These are phyloP conservation scores for Aurelia coerulea DNA, from an alignment of 30 jellyfish, hydroid and myxozoan genomes.

Conservation along the genomic window DNA sequence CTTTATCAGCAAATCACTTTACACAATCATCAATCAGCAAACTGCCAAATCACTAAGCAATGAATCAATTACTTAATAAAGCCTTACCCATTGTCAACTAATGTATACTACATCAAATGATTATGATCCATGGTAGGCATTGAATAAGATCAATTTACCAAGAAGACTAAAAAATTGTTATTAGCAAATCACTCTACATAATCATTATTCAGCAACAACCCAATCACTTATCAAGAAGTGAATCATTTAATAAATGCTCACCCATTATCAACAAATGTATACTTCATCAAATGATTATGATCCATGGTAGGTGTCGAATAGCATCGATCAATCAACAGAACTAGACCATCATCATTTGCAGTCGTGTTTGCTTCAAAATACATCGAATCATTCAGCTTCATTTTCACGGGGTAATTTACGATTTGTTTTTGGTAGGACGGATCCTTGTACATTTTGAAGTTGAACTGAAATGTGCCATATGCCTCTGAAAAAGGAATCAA, in stretches of 20 bases:
- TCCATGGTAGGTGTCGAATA: constrained; percentile 47
- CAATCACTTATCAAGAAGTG: no score
- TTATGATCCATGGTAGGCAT: not conserved
- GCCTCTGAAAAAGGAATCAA: constrained; percentile 27
- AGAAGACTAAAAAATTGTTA: constrained; percentile 15
- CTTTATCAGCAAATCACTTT: no score
- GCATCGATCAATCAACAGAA: constrained; percentile 49
- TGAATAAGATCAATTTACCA: not conserved
- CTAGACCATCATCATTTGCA: constrained; percentile 29
- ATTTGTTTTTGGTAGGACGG: constrained; percentile 7
- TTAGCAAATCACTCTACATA: not conserved
- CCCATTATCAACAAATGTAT: constrained; percentile 40
- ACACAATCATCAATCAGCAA: no score
- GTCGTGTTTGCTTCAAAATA: constrained; percentile 32
- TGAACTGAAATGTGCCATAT: constrained; percentile 31
- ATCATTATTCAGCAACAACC: no score
- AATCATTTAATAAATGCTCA: not conserved
- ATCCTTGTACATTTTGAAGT: constrained; percentile 26
- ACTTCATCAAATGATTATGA: not conserved
- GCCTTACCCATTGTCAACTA: no score
- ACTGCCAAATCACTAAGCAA: no score
- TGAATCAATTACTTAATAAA: no score
- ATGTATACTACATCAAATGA: no score
- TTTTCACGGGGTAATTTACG: constrained; percentile 21
- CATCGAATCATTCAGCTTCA: constrained; percentile 18